Evolutionary conservation across 2,113 vertebrate species (phyloP).

Genomic region (Dissostichus mawsoni): DNA sequence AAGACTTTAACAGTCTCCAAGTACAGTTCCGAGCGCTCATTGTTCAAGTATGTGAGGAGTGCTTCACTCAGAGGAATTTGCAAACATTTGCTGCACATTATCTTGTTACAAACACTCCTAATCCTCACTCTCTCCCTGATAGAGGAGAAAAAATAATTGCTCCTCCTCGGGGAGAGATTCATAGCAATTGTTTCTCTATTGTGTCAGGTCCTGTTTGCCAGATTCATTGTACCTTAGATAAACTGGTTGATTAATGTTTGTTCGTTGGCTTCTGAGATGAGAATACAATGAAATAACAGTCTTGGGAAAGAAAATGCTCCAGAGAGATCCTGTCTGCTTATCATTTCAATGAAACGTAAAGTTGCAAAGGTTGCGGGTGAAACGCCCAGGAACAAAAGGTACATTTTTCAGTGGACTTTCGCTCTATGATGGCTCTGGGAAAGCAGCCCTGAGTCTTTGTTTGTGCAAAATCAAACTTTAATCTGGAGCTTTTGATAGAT

Average conservation of each 20-base stretch:
- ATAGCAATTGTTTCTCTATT: conserved; percentile 51
- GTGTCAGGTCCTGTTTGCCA: conserved; percentile 19
- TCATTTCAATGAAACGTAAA: conserved; percentile 25
- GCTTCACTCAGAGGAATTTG: conserved; percentile 64
- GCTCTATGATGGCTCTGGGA: conserved; percentile 49
- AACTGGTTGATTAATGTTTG: conserved; percentile 49
- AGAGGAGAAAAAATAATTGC: conserved; percentile 60
- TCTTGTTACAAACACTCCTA: conserved; percentile 69
- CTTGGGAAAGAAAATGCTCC: conserved; percentile 22
- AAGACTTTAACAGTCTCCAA: conserved; percentile 36
- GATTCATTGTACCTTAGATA: conserved; percentile 25
- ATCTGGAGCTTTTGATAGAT: conserved; percentile 75
- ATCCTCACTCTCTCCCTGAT: conserved; percentile 63
- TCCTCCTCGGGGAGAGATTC: conserved; percentile 34
- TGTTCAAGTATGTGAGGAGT: conserved; percentile 62
- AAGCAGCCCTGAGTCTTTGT: conserved; percentile 65
- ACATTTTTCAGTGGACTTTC: conserved; percentile 48
- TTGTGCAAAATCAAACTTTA: conserved; percentile 74
- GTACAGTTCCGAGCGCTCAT: conserved; percentile 55
- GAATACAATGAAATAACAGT: conserved; percentile 39
- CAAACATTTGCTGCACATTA: conserved; percentile 74
- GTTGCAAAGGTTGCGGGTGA: conserved; percentile 30
- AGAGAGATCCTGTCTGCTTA: conserved; percentile 17
- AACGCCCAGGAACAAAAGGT: conserved; percentile 56
- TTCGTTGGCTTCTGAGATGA: conserved; percentile 30